These are phyloP conservation scores for Eriocheir sinensis DNA, from an alignment of 1,140 invertebrate genomes.

Conservation along the genomic window DNA sequence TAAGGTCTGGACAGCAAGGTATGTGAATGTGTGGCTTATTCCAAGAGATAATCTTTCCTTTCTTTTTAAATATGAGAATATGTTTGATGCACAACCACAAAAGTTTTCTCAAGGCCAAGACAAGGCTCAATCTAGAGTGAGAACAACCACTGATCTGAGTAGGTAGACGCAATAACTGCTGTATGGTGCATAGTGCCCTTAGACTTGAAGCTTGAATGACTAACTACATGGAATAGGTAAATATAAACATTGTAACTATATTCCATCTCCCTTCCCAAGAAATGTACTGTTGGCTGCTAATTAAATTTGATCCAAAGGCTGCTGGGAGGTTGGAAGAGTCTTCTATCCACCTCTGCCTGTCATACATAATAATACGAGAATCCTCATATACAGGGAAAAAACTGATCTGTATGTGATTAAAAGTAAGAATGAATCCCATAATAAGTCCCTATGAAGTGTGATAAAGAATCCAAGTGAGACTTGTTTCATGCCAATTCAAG, in stretches of 20 bases:
- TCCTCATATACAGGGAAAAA: neutral
- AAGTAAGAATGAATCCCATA: neutral
- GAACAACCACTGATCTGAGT: no score
- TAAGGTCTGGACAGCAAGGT: no score
- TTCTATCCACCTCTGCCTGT: neutral
- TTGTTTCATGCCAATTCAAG: neutral
- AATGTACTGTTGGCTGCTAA: neutral
- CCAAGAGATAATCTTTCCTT: no score
- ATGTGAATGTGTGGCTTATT: no score
- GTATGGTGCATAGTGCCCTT: no score
- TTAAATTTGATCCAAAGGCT: neutral
- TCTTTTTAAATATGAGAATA: no score
- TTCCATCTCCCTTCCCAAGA: neutral
- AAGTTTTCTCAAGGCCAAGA: no score
- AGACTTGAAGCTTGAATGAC: no score
- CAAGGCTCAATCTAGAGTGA: no score
- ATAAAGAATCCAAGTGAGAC: neutral
- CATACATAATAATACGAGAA: neutral
- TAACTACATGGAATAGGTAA: no score
- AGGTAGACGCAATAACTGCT: neutral
- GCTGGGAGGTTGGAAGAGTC: neutral
- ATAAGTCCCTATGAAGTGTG: neutral
- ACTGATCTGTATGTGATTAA: no score
- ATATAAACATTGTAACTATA: neutral
- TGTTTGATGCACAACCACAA: no score